These are phyloP conservation scores for Leptinotarsa haldemani DNA, from an alignment of 2,888 invertebrate species.

Conservation along the genomic window DNA sequence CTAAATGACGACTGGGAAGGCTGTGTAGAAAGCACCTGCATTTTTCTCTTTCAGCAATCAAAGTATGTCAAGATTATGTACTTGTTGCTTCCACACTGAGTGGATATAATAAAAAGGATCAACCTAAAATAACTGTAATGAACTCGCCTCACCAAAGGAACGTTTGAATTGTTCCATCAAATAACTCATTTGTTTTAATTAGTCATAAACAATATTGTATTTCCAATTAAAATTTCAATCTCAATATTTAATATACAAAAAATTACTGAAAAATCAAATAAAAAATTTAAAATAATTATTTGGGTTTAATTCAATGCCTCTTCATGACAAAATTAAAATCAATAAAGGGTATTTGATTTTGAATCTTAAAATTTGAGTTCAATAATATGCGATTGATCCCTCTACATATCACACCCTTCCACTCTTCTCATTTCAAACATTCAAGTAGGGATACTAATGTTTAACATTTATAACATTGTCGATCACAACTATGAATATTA, in stretches of 20 bases:
- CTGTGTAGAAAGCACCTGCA: slow-evolving; percentile 13
- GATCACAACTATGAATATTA: slow-evolving; percentile 46
- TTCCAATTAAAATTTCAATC: too few relatives aligned
- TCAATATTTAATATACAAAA: too few relatives aligned
- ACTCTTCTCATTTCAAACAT: slow-evolving; percentile 15
- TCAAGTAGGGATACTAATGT: not conserved
- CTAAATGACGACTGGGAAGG: slow-evolving; percentile 19
- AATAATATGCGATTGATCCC: slow-evolving; percentile 11
- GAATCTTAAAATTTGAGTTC: not conserved
- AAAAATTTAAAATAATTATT: too few relatives aligned
- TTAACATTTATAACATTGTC: slow-evolving; percentile 47
- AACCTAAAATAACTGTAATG: not conserved
- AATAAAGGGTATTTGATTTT: too few relatives aligned
- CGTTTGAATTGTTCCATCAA: too few relatives aligned
- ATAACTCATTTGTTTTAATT: too few relatives aligned
- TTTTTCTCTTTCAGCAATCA: too few relatives aligned
- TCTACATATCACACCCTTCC: slow-evolving; percentile 30
- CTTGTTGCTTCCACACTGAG: not conserved
- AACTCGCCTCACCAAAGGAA: too few relatives aligned
- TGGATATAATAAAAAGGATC: not conserved
- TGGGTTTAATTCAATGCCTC: not conserved
- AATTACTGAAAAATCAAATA: too few relatives aligned
- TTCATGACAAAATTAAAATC: not conserved
- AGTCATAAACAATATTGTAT: too few relatives aligned
- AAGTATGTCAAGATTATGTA: not conserved